These are phyloP conservation scores for Coregonus ussuriensis DNA, from an alignment of 2,797 vertebrate species.

Conservation along the genomic window DNA sequence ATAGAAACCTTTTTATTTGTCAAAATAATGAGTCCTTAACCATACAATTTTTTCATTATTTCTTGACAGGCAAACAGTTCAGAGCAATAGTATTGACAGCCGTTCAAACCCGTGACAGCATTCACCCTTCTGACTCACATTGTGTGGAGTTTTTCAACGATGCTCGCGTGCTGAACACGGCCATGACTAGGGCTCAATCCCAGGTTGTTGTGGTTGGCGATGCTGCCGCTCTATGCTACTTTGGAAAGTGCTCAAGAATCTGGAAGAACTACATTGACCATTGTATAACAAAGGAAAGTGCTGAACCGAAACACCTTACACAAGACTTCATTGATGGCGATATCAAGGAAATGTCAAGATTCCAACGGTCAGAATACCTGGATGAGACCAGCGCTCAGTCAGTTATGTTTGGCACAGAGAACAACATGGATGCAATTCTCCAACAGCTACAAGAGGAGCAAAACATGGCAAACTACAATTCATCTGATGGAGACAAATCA, in stretches of 20 bases:
- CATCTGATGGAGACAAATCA: not conserved
- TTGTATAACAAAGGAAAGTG: constrained; percentile 73
- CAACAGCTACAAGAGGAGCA: constrained; percentile 76
- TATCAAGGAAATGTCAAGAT: constrained; percentile 5
- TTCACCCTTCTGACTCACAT: constrained; percentile 61
- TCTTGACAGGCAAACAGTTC: constrained; percentile 84
- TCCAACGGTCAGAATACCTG: not conserved
- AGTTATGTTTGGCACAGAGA: not conserved
- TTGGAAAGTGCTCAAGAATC: constrained; percentile 84
- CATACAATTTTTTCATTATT: constrained; percentile 14
- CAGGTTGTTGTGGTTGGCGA: constrained; percentile 85
- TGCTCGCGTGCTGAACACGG: constrained; percentile 85
- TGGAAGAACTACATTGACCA: constrained; percentile 86
- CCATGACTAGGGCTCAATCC: constrained; percentile 89
- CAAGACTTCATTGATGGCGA: not conserved
- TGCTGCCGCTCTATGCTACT: constrained; percentile 84
- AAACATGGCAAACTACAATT: not conserved
- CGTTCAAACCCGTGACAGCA: constrained; percentile 80
- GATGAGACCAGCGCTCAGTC: not conserved
- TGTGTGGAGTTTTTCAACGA: constrained; percentile 86
- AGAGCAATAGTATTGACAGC: constrained; percentile 85
- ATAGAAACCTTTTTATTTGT: not conserved
- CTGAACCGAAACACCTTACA: constrained; percentile 57
- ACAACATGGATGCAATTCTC: constrained; percentile 60
- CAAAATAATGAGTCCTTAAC: not conserved